Percentiles rank a stretch among this genome's conserved stretches.
These are phyloP conservation scores for Plagodis pulveraria DNA, from an alignment of 2,888 invertebrate genomes.

Conservation along the genomic window DNA sequence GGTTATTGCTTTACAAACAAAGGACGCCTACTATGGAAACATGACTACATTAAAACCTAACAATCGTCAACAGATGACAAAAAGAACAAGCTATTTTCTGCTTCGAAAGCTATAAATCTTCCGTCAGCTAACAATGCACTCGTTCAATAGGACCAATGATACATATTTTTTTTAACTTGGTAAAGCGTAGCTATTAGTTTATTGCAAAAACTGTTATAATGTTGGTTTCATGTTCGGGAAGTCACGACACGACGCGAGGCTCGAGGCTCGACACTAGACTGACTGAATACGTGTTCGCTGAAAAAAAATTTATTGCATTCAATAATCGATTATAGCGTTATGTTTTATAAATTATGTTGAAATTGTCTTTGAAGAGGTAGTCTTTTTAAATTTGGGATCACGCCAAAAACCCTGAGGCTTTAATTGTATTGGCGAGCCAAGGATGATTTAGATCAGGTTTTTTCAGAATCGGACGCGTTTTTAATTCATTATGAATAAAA, in stretches of 20 bases:
- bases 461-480: too few species aligned
- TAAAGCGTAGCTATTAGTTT: conserved; percentile 6
- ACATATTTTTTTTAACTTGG: conserved; percentile 15
- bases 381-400: too few species aligned
- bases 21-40: too few species aligned
- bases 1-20: too few species aligned
- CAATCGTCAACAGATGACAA: too few species aligned
- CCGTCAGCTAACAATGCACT: conserved; percentile 5
- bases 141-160: conserved; percentile 8
- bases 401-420: too few species aligned
- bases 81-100: background rate
- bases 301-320: conserved; percentile 31
- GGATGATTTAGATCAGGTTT: too few species aligned
- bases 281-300: background rate
- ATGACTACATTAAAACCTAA: too few species aligned
- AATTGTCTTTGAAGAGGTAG: background rate
- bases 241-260: conserved; percentile 39
- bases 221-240: conserved; percentile 44
- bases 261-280: background rate
- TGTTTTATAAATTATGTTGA: background rate
- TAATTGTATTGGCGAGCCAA: too few species aligned
- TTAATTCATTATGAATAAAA: too few species aligned
- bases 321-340: conserved; percentile 1
- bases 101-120: conserved; percentile 12
- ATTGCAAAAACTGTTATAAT: conserved; percentile 26